These are phyloP conservation scores for Dufourea novaeangliae DNA, from an alignment of 1,140 invertebrate species.

Conservation along the genomic window DNA sequence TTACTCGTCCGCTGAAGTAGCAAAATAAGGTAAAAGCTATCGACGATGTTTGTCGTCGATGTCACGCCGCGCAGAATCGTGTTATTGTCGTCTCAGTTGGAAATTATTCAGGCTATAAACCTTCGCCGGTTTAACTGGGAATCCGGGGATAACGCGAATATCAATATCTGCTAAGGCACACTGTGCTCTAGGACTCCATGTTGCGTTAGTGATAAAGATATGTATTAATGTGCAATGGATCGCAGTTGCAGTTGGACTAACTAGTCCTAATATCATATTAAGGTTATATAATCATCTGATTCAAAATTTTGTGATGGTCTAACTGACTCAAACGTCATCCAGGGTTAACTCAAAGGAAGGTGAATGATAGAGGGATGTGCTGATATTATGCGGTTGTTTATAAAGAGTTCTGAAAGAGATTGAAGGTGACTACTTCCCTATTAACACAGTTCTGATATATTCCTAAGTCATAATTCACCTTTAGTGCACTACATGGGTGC, in stretches of 20 bases:
- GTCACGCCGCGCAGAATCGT: slow-evolving; percentile 23
- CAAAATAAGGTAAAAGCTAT: slow-evolving; percentile 44
- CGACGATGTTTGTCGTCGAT: slow-evolving; percentile 45
- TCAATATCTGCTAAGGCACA: slow-evolving; percentile 32
- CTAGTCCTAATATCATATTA: too few relatives aligned
- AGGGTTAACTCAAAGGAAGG: too few relatives aligned
- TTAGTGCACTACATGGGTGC: too few relatives aligned
- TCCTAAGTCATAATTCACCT: too few relatives aligned
- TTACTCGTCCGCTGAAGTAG: slow-evolving; percentile 15
- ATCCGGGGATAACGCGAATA: slow-evolving; percentile 48
- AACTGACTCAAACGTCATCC: too few relatives aligned
- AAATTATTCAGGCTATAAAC: slow-evolving; percentile 60
- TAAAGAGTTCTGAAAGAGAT: too few relatives aligned
- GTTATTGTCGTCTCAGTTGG: slow-evolving; percentile 63
- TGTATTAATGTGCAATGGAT: not conserved
- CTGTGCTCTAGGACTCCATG: not conserved
- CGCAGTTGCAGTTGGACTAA: not conserved
- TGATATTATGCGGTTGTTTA: too few relatives aligned
- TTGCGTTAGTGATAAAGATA: slow-evolving; percentile 2
- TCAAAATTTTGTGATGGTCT: too few relatives aligned
- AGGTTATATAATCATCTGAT: too few relatives aligned
- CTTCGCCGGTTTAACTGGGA: slow-evolving; percentile 31
- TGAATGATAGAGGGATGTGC: too few relatives aligned
- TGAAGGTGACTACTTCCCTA: too few relatives aligned
- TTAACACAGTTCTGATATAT: too few relatives aligned